These are phyloP conservation scores for Clytia hemisphaerica DNA, from an alignment of 30 jellyfish, hydroid and myxozoan species.

Conservation along the genomic window DNA sequence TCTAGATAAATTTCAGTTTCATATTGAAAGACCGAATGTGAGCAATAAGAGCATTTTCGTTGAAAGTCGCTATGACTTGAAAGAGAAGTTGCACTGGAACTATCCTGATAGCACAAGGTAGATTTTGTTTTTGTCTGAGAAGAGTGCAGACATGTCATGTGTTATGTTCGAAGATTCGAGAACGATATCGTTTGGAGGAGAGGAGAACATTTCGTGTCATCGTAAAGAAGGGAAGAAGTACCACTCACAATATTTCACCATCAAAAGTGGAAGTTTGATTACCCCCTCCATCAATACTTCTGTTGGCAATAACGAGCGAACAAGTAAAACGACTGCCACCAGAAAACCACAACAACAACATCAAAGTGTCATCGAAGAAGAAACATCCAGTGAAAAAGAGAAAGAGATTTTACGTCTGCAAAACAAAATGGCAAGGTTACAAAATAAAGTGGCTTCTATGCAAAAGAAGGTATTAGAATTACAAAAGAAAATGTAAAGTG, in stretches of 20 bases:
- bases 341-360: not conserved
- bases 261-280: slow-evolving; percentile 20
- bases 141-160: no score
- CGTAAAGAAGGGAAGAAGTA: not conserved
- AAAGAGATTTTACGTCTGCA: slow-evolving; percentile 19
- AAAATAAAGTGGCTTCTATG: slow-evolving; percentile 23
- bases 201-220: not conserved
- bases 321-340: not conserved
- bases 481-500: no score
- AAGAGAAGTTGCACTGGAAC: no score
- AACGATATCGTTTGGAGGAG: slow-evolving; percentile 5
- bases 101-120: no score
- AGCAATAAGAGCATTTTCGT: no score
- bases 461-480: slow-evolving; percentile 9
- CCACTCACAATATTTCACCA: not conserved
- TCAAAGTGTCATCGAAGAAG: not conserved
- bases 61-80: no score
- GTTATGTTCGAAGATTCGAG: slow-evolving; percentile 23
- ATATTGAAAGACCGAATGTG: no score
- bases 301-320: not conserved
- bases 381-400: not conserved
- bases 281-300: no score
- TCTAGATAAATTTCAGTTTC: no score
- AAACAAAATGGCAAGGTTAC: slow-evolving; percentile 25
- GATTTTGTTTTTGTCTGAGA: no score